phyloP scores from a whole-genome alignment of 2,797 vertebrate genomes.

The Melanotaenia boesemani region DNA sequence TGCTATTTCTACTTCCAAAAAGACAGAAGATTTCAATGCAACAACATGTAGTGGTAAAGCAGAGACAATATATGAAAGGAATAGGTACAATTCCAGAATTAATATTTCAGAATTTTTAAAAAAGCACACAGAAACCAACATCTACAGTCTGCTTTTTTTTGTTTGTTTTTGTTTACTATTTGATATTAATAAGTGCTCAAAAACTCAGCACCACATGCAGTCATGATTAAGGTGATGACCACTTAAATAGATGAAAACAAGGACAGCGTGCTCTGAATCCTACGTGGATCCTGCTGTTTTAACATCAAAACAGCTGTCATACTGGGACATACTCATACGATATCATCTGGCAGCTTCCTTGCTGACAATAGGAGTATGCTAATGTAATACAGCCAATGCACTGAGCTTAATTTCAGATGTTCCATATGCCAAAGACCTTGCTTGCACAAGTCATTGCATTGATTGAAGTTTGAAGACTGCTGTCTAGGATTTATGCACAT shows the following conservation, averaged over 20 bases:
- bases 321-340: constrained; percentile 26
- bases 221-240: constrained; percentile 54
- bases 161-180: constrained; percentile 24
- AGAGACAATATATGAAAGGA: not conserved
- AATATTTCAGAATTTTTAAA: not conserved
- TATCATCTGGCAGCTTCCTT: constrained; percentile 48
- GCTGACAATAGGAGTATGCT: constrained; percentile 38
- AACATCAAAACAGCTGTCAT: constrained; percentile 50
- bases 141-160: constrained; percentile 5
- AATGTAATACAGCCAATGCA: constrained; percentile 34
- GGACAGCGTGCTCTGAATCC: constrained; percentile 45
- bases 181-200: constrained; percentile 18
- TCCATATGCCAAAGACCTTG: constrained; percentile 44
- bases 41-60: constrained; percentile 1
- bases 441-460: constrained; percentile 25
- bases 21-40: not conserved
- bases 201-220: constrained; percentile 14
- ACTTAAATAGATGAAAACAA: constrained; percentile 50
- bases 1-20: not conserved
- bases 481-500: constrained; percentile 43
- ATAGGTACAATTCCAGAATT: not conserved
- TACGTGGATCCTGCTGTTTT: constrained; percentile 34
- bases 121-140: not conserved
- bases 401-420: constrained; percentile 35
- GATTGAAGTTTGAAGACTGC: constrained; percentile 43